Evolutionary conservation across 1,140 invertebrate genomes (phyloP).

Genomic region (Lordiphosa collinella): DNA sequence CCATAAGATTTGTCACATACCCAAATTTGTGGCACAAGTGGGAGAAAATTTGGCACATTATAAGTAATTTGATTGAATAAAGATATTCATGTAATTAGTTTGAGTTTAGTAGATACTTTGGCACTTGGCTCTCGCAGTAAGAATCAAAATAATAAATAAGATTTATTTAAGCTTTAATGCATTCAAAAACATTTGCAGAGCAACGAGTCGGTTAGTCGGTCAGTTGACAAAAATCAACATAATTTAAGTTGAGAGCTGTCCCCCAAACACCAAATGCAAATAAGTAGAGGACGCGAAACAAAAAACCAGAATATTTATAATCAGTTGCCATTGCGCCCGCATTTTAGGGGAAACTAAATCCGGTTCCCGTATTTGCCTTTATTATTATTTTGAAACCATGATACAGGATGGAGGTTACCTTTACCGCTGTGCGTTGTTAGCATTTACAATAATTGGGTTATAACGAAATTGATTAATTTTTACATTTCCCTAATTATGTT

Average conservation of each 20-base stretch:
- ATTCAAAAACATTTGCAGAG: no score
- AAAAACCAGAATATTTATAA: not conserved
- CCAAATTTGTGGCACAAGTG: constrained; percentile 1
- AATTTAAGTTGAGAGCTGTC: no score
- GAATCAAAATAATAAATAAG: no score
- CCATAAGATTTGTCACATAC: constrained; percentile 33
- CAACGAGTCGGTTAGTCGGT: no score
- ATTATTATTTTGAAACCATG: constrained; percentile 41
- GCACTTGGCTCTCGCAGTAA: no score
- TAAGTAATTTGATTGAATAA: constrained; percentile 3
- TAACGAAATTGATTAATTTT: constrained; percentile 57
- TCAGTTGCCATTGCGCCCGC: constrained; percentile 10
- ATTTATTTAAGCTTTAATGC: no score
- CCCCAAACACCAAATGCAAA: no score
- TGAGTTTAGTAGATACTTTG: no score
- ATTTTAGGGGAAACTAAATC: constrained; percentile 39
- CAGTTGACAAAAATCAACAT: no score
- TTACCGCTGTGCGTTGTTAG: constrained; percentile 21
- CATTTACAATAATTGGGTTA: constrained; percentile 62
- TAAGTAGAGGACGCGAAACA: constrained; percentile 1
- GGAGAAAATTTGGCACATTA: constrained; percentile 3
- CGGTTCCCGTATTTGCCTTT: constrained; percentile 52
- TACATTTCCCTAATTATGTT: constrained; percentile 52
- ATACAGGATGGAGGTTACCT: not conserved
- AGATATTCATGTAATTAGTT: constrained; percentile 1